Percentiles rank a stretch among this genome's conserved stretches.
Evolutionary conservation across 1,140 invertebrate species (phyloP).

Genomic region (Drosophila nebulosa): DNA sequence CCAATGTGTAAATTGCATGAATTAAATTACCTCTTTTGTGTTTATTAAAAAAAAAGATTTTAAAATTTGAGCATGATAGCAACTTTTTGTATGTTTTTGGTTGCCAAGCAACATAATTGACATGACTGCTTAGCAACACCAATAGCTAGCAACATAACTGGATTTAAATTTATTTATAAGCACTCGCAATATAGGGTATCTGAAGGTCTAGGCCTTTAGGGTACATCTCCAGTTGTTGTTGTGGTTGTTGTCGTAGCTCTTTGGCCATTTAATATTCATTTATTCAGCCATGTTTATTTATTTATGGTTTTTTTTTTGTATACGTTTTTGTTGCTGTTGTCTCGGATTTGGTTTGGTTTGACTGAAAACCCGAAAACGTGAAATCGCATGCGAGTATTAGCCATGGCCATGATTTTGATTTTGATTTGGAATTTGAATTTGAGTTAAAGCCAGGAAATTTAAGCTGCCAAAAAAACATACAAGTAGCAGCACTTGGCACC

Average conservation of each 20-base stretch:
- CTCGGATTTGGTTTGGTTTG: slow-evolving; percentile 38
- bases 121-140: not conserved
- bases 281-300: slow-evolving; percentile 75
- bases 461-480: slow-evolving; percentile 22
- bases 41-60: no score
- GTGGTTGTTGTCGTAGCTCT: slow-evolving; percentile 39
- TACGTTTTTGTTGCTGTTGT: not conserved
- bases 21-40: no score
- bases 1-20: no score
- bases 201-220: not conserved
- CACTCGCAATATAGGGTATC: not conserved
- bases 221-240: slow-evolving; percentile 12
- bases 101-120: not conserved
- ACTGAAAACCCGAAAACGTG: slow-evolving; percentile 55
- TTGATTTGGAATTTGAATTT: slow-evolving; percentile 40
- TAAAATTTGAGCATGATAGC: not conserved
- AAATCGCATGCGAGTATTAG: slow-evolving; percentile 65
- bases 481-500: slow-evolving; percentile 16
- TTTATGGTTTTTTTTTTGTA: slow-evolving; percentile 50
- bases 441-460: slow-evolving; percentile 44
- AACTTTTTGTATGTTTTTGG: not conserved
- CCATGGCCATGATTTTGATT: slow-evolving; percentile 75
- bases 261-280: slow-evolving; percentile 74
- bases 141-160: not conserved
- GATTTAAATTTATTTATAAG: no score